A percentile compares a stretch with the other conserved stretches of the same genome.
phyloP scores from a whole-genome alignment of 2,888 invertebrate species.

The Timema podura region DNA sequence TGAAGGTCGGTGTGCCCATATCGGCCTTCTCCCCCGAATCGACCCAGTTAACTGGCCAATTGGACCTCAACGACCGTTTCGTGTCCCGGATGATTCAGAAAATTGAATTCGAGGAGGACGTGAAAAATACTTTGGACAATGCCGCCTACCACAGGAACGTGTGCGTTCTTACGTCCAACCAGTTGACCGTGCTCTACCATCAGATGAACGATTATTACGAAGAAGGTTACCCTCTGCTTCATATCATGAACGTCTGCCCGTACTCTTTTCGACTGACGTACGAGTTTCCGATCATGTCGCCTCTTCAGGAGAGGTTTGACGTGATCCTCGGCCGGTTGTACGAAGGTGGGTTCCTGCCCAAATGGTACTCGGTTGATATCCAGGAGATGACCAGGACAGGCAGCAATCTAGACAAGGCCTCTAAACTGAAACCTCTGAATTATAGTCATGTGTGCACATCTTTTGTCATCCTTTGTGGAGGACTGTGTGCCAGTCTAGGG shows the following conservation, averaged over 20 bases:
- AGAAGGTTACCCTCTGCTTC: slow-evolving; percentile 2
- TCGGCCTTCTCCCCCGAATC: not conserved
- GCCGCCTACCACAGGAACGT: slow-evolving; percentile 1
- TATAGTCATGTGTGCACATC: not conserved
- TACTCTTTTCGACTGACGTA: not conserved
- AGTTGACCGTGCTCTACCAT: not conserved
- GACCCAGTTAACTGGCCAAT: no score
- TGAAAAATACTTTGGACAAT: not conserved
- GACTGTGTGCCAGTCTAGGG: not conserved
- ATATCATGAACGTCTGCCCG: not conserved
- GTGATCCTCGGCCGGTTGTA: not conserved
- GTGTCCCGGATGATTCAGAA: not conserved
- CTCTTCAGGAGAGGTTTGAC: slow-evolving; percentile 2
- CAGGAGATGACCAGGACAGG: not conserved
- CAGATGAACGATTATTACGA: not conserved
- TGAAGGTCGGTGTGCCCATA: slow-evolving; percentile 4
- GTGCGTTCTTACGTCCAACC: not conserved
- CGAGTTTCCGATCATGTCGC: not conserved
- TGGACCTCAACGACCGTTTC: not conserved
- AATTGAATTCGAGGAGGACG: not conserved
- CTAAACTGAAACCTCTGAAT: not conserved
- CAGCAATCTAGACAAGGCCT: not conserved
- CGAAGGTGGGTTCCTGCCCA: not conserved
- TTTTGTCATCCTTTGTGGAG: slow-evolving; percentile 1
- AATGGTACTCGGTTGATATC: not conserved